phyloP scores from a whole-genome alignment of 2,888 invertebrate species.

The Oscheius onirici region DNA sequence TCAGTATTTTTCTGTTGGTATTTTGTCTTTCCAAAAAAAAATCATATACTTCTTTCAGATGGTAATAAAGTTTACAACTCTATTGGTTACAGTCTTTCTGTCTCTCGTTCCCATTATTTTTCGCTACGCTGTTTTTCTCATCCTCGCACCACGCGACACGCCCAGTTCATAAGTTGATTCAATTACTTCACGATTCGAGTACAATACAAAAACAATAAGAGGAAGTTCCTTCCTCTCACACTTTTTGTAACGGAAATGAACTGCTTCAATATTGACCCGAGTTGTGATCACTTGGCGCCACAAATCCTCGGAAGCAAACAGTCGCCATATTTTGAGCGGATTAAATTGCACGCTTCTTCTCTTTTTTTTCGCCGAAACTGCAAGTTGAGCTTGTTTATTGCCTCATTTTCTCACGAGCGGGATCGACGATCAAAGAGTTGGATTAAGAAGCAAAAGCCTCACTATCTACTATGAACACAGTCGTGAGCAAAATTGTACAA shows the following conservation, averaged over 20 bases:
- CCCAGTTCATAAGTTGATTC: background rate
- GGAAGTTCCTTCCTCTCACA: background rate
- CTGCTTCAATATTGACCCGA: no score
- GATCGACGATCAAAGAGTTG: no score
- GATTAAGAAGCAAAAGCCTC: no score
- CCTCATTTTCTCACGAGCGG: no score
- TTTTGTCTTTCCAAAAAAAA: constrained; percentile 1
- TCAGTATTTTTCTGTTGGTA: constrained; percentile 11
- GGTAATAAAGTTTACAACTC: constrained; percentile 2
- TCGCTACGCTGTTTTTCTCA: background rate
- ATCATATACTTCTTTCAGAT: constrained; percentile 18
- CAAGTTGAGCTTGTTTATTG: no score
- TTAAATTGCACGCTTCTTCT: background rate
- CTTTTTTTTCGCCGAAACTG: no score
- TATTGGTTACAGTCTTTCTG: background rate
- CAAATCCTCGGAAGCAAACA: background rate
- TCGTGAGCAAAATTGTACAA: no score
- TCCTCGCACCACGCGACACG: background rate
- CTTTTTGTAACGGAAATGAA: background rate
- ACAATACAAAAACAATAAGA: no score
- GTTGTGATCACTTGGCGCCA: no score
- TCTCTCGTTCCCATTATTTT: background rate
- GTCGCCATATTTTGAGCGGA: constrained; percentile 5
- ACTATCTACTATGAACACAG: no score
- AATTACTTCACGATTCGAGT: no score